Evolutionary conservation across 2,113 vertebrate genomes (phyloP), one percentile per base, ranked within the genome.

Genomic region (Smithornis capensis): DNA sequence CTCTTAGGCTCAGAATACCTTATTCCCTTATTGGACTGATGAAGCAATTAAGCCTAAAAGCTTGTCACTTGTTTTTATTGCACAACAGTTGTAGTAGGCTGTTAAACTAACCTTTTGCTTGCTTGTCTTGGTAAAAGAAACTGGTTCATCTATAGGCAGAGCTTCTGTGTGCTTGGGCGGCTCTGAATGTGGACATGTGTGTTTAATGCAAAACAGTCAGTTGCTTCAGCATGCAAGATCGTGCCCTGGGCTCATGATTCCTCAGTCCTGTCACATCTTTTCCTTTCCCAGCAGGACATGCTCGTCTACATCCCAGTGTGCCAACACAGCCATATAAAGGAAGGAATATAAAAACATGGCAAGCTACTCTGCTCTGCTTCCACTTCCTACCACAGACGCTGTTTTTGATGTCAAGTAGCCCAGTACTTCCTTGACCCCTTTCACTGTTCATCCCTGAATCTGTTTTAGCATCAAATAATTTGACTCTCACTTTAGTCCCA

Each of bases 241-340:
- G 2, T 70, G 74, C 75, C 57, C 81, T 79, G 62, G 74, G 55
- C 87, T 87, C 37, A 27, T 0, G 3, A 96, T 96, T 97, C 92
- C 60, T 92, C 81, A 96, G 93, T 96, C 95, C 71, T 94, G 94
- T 97, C 94, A 97, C 96, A 96, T 96, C 91, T 65, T 89, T 95
- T 95, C 94, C 91, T 94, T 95, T 92, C 95, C 81, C 95, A 95
- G 94, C 94, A 89, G 93, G 95, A 95, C 75, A 94, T 94, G 78
- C 82, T 96, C 1, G 63, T 87, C 87, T 91, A 88, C 91, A 55
- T 89, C 89, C 89, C 80, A 22, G 71, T 82, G 92, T 95, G 96
- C 96, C 94, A 97, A 23, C 87, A 85, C 49, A 91, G 78, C 87
- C 75, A 5, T 82, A 94, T 57, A 96, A 96, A 95, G 93, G 65